Evolutionary conservation across 2,113 vertebrate genomes (phyloP).

Genomic region (Petroica traversi): DNA sequence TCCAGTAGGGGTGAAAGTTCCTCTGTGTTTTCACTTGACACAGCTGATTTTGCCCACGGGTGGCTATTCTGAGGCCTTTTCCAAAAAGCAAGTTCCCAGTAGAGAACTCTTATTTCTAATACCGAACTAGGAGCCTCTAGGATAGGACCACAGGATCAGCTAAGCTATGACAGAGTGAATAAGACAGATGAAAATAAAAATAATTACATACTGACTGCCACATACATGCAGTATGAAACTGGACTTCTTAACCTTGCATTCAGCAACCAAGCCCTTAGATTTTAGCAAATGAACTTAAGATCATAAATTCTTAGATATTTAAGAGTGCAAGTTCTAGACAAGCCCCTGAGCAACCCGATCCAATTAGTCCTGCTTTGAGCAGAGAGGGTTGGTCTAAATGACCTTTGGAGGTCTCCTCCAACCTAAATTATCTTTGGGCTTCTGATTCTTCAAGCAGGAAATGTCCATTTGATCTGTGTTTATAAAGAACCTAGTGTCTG

Average conservation of each 20-base stretch:
- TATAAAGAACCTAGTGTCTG: background rate
- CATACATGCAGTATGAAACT: background rate
- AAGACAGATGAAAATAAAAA: background rate
- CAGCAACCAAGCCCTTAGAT: background rate
- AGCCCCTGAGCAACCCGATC: background rate
- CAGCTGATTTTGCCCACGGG: background rate
- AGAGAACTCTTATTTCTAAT: background rate
- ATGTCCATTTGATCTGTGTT: background rate
- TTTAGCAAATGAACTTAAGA: conserved; percentile 34
- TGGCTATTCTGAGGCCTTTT: background rate
- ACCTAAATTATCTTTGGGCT: background rate
- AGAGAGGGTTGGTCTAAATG: background rate
- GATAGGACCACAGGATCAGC: background rate
- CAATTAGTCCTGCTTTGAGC: conserved; percentile 16
- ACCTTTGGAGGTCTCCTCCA: background rate
- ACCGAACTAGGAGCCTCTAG: background rate
- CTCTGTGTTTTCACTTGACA: background rate
- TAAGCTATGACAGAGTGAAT: background rate
- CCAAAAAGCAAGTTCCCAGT: background rate
- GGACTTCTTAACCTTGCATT: background rate
- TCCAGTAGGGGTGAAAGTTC: background rate
- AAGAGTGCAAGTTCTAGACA: background rate
- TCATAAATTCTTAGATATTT: background rate
- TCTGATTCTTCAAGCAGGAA: conserved; percentile 7
- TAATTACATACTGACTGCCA: background rate